Conservation (phyloP, 1,140 invertebrate species). For the Hetaerina americana region DNA sequence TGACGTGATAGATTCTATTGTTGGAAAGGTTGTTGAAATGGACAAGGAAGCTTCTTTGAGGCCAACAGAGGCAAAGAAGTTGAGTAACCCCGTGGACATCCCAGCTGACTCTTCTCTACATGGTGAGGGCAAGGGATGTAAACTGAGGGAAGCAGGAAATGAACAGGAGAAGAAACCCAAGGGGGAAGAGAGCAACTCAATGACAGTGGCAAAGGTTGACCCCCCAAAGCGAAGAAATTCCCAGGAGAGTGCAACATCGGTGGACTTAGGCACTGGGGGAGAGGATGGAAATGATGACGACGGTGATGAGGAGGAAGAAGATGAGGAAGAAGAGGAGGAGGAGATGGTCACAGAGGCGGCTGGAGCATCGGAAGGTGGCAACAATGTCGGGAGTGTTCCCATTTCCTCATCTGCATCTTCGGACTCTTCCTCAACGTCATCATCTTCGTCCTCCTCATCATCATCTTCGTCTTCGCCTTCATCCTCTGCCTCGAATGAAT, state of each 20-base stretch:
- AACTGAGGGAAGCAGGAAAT: neutral
- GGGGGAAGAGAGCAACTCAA: constrained; percentile 23
- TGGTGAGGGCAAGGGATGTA: neutral
- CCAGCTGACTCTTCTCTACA: too few relatives aligned
- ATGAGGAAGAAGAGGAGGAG: neutral
- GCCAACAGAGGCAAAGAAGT: constrained; percentile 28
- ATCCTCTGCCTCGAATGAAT: neutral
- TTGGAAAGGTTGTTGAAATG: constrained; percentile 28
- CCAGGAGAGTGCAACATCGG: constrained; percentile 31
- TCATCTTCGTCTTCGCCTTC: neutral
- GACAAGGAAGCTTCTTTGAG: too few relatives aligned
- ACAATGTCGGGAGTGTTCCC: too few relatives aligned
- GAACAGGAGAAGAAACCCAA: constrained; percentile 20
- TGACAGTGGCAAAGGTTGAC: constrained; percentile 26
- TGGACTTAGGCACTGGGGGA: too few relatives aligned
- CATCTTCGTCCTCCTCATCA: constrained; percentile 1
- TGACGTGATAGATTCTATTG: constrained; percentile 29
- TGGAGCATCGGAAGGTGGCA: too few relatives aligned
- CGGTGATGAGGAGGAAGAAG: neutral
- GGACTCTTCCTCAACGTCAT: neutral
- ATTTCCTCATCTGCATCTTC: too few relatives aligned
- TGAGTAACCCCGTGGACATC: constrained; percentile 17
- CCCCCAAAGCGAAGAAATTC: constrained; percentile 27
- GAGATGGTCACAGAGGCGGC: too few relatives aligned
- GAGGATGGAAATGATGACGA: constrained; percentile 23